Conservation (phyloP, 1,140 invertebrate genomes). For the Bemisia tabaci region DNA sequence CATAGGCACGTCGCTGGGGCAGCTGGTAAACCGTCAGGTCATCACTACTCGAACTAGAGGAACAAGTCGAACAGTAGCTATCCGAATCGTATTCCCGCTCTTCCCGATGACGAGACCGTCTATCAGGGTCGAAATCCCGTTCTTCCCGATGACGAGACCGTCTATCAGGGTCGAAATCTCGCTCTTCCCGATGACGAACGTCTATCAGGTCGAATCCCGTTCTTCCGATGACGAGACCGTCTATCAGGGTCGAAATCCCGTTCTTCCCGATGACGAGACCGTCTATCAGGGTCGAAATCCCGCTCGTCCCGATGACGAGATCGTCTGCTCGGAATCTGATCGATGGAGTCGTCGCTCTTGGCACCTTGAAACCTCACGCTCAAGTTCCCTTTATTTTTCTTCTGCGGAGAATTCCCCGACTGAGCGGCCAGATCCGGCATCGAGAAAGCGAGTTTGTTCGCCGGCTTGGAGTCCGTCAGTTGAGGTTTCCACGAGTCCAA, state of each 20-base stretch:
- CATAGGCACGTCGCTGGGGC: constrained; percentile 63
- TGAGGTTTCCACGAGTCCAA: constrained; percentile 33
- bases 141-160: constrained; percentile 25
- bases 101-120: constrained; percentile 14
- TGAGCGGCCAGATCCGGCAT: constrained; percentile 45
- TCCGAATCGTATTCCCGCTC: constrained; percentile 44
- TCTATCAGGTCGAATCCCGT: no score
- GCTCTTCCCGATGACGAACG: constrained; percentile 14
- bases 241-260: no score
- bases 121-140: constrained; percentile 30
- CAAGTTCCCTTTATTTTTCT: constrained; percentile 26
- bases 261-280: constrained; percentile 25
- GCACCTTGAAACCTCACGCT: constrained; percentile 44
- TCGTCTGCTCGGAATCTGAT: constrained; percentile 33
- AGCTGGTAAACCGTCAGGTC: constrained; percentile 69
- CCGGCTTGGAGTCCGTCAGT: constrained; percentile 24
- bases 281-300: no score
- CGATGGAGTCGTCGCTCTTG: background rate
- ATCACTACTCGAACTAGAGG: constrained; percentile 65
- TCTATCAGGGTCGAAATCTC: no score
- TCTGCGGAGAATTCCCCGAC: constrained; percentile 9
- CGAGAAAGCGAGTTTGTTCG: constrained; percentile 39
- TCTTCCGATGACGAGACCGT: no score
- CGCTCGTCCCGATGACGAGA: constrained; percentile 34
- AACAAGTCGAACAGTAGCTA: constrained; percentile 75